phyloP scores from a whole-genome alignment of 2,797 vertebrate species.

The Dendrocincla fuliginosa region DNA sequence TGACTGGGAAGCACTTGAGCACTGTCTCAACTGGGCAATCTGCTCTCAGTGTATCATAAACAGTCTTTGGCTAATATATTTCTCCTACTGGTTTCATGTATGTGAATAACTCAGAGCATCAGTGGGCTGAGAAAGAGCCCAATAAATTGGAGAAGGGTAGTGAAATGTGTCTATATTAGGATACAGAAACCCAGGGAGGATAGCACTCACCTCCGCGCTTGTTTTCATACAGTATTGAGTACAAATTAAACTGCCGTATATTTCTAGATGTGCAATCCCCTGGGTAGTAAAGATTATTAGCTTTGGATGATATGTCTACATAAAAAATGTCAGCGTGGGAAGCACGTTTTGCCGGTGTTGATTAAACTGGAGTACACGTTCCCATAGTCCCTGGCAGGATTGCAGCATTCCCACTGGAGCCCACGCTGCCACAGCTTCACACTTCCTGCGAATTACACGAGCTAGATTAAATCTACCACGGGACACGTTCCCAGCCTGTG shows the following conservation, averaged over 20 bases:
- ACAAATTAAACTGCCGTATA: background rate
- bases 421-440: background rate
- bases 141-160: background rate
- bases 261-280: constrained; percentile 41
- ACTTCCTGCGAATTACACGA: background rate
- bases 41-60: background rate
- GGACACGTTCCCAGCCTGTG: rapidly evolving
- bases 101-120: background rate
- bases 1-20: background rate
- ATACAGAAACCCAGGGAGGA: constrained; percentile 6
- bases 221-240: constrained; percentile 11
- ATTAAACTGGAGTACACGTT: background rate
- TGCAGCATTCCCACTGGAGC: background rate
- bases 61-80: background rate
- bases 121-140: background rate
- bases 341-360: background rate
- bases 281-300: constrained; percentile 42
- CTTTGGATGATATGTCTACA: background rate
- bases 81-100: background rate
- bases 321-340: background rate
- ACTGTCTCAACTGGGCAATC: background rate
- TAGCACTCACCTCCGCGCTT: background rate
- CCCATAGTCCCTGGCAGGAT: background rate
- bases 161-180: constrained; percentile 29
- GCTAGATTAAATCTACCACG: background rate